Percentiles rank a stretch among this genome's conserved stretches.
These are phyloP conservation scores for Homalodisca vitripennis DNA, from an alignment of 1,140 invertebrate species.

Conservation along the genomic window DNA sequence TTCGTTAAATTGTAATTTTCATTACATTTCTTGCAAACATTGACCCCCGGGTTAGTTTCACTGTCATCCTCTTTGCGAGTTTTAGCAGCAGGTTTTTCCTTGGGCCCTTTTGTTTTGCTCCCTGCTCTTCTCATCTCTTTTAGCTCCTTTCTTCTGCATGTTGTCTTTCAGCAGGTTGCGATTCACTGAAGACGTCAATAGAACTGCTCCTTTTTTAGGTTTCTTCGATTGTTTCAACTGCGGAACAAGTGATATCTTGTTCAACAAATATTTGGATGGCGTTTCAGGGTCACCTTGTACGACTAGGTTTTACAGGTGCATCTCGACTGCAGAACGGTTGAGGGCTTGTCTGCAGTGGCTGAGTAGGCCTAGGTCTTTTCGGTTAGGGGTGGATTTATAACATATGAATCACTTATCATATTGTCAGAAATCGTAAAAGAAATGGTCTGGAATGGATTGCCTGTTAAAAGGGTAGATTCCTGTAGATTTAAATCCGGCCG, in stretches of 20 bases:
- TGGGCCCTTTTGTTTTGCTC: background rate
- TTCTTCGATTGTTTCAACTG: background rate
- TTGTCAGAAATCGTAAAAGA: constrained; percentile 20
- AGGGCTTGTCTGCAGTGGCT: background rate
- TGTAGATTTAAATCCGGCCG: constrained; percentile 36
- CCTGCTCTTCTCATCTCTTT: background rate
- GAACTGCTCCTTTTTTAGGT: background rate
- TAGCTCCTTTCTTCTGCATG: background rate
- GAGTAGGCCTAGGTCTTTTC: background rate
- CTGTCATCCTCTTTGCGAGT: background rate
- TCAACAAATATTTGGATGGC: background rate
- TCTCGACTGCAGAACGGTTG: background rate
- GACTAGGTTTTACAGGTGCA: background rate
- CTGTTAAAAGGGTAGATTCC: constrained; percentile 41
- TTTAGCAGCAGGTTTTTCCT: background rate
- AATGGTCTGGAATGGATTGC: constrained; percentile 33
- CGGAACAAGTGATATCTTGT: background rate
- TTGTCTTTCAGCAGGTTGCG: background rate
- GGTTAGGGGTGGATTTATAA: background rate
- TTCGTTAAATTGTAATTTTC: constrained; percentile 27
- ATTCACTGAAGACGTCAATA: background rate
- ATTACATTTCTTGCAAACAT: constrained; percentile 20
- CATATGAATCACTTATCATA: background rate
- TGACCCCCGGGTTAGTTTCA: too few species aligned
- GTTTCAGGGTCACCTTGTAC: background rate